phyloP scores from a whole-genome alignment of 2,797 vertebrate genomes.

The Phoebastria nigripes region DNA sequence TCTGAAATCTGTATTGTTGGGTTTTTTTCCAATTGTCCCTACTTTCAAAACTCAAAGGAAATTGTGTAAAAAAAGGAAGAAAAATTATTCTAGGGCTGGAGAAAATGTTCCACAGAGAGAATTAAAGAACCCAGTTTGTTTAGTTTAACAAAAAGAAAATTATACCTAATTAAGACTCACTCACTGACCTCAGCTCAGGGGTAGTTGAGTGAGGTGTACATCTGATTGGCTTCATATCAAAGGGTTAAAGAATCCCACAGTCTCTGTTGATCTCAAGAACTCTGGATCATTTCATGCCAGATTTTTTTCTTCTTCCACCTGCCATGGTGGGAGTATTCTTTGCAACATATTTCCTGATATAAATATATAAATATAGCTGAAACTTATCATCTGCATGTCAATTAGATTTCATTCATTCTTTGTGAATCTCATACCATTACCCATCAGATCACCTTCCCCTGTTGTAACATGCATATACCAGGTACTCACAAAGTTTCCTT shows the following conservation, averaged over 20 bases:
- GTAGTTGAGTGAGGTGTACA: background rate
- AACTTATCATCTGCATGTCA: background rate
- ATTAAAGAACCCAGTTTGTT: background rate
- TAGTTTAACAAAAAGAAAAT: background rate
- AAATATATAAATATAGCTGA: background rate
- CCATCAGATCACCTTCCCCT: background rate
- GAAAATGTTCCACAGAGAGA: background rate
- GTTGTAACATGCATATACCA: rapidly evolving
- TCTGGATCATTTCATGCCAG: background rate
- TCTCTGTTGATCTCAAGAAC: background rate
- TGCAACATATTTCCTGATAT: background rate
- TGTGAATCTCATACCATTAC: background rate
- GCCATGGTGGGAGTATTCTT: background rate
- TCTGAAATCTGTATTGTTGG: background rate
- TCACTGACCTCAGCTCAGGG: background rate
- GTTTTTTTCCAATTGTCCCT: background rate
- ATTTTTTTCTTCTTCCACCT: background rate
- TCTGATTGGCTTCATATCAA: background rate
- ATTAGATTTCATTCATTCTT: background rate
- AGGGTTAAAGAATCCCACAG: background rate
- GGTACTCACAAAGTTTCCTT: background rate
- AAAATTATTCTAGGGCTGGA: background rate
- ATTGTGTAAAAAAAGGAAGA: background rate
- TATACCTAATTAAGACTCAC: background rate
- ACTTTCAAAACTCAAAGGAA: background rate